Base-by-base conservation (phyloP, 2,888 invertebrate species). In the Podabrus alpinus region DNA sequence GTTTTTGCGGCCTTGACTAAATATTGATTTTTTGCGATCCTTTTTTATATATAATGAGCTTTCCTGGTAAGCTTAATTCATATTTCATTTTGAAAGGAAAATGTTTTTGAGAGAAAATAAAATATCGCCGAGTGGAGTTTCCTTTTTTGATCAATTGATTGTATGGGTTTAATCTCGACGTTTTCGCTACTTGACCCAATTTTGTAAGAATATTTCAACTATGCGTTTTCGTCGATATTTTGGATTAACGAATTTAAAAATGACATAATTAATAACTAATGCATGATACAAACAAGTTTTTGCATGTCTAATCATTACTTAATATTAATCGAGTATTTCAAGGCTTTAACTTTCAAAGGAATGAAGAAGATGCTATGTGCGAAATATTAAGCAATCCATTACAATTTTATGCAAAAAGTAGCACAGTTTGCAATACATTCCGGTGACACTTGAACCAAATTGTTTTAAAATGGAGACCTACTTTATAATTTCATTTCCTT, bases 401-500 rank as follows among this genome's bases (percentile, higher is more conserved):
- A 64, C 19, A 21, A 62, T 19, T 64, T 64, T 19, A 64, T 64
- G 19, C 62, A 64, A 68, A 73, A 74, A 74, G 71, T 74, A 24
- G 74, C 74, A 75, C 72, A 66, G 72, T 75, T 69, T 73, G 70
- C 75, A 73, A 73, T 66, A 60, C 45, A 29, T 72, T 72, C 66
- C 45, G 24, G 66, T 59, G 69, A 62, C 67, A 72, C 72, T 60
- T 72, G 69, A 72, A 59, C 24, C 73, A 68, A 45, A 68, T 68
- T 72, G 60, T 45, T 60, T 68, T 45, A 45, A 45, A 45, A 45
- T 45, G 16, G 19, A 21, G 61, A 24, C 67, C 67, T 15, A 72
- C 67, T 64, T 64, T n/a, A 45, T 64, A 64, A 64, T 64, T 19
- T 59, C 15, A 71, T 66, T 71, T 71, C 66, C 66, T 71, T 29